Percentiles rank a stretch among this genome's conserved stretches.
These are phyloP conservation scores for Rhinella marina DNA, from an alignment of 2,797 vertebrate genomes.

Conservation along the genomic window DNA sequence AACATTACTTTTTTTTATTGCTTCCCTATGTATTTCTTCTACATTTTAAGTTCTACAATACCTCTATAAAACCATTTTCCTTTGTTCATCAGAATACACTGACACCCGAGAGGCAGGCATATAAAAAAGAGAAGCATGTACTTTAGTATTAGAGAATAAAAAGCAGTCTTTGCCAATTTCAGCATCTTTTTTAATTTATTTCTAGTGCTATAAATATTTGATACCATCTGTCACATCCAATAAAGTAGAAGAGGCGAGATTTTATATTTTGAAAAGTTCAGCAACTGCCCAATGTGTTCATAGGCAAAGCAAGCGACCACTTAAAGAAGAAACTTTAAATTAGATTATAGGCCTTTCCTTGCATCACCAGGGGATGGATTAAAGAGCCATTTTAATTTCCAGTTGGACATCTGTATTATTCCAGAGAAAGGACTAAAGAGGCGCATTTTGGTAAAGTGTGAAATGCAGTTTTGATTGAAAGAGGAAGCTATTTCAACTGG, in stretches of 20 bases:
- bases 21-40: not conserved
- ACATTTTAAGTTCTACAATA: not conserved
- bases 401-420: conserved; percentile 67
- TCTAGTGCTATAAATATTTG: conserved; percentile 7
- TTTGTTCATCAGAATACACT: not conserved
- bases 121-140: not conserved
- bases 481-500: conserved; percentile 73
- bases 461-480: conserved; percentile 79
- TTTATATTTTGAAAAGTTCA: conserved; percentile 32
- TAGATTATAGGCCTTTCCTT: conserved; percentile 15
- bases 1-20: not conserved
- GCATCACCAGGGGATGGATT: conserved; percentile 54
- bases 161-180: not conserved
- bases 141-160: not conserved
- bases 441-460: conserved; percentile 76
- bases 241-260: conserved; percentile 7
- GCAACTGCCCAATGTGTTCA: not conserved
- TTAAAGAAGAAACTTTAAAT: conserved; percentile 51
- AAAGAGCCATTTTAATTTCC: conserved; percentile 65
- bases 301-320: conserved; percentile 25
- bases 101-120: not conserved
- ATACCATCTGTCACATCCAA: conserved; percentile 37
- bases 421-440: conserved; percentile 69
- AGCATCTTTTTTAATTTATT: not conserved
- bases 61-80: not conserved